Evolutionary conservation across 2,888 invertebrate genomes (phyloP).

Genomic region (Arrhopalites spinosus): DNA sequence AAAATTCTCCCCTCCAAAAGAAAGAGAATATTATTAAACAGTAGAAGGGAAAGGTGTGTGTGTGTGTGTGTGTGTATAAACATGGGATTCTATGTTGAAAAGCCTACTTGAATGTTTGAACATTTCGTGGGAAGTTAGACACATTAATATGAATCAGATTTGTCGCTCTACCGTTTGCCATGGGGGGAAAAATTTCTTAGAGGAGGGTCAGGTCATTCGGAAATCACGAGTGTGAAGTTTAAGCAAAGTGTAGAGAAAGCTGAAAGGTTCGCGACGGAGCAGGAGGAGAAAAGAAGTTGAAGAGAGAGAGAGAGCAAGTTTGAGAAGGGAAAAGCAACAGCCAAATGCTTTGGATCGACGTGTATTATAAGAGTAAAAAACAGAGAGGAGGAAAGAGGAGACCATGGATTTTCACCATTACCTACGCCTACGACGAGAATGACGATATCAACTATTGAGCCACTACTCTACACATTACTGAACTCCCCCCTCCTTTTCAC

Average conservation of each 20-base stretch:
- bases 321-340: not conserved
- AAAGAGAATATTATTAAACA: too few species aligned
- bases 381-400: constrained; percentile 10
- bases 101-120: too few species aligned
- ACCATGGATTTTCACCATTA: not conserved
- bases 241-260: constrained; percentile 19
- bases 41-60: too few species aligned
- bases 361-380: not conserved
- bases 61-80: too few species aligned
- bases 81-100: too few species aligned
- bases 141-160: constrained; percentile 27
- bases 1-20: too few species aligned
- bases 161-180: constrained; percentile 15
- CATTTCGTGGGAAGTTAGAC: constrained; percentile 8
- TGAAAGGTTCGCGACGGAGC: not conserved
- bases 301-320: constrained; percentile 3
- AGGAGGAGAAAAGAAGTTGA: not conserved
- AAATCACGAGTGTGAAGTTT: constrained; percentile 26
- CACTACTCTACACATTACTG: constrained; percentile 2
- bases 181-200: not conserved
- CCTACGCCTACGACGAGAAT: constrained; percentile 2
- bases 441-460: constrained; percentile 10
- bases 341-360: not conserved
- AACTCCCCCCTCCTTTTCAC: constrained; percentile 13
- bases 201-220: constrained; percentile 32